Conservation (phyloP, 2,113 vertebrate species). For the Vombatus ursinus region DNA sequence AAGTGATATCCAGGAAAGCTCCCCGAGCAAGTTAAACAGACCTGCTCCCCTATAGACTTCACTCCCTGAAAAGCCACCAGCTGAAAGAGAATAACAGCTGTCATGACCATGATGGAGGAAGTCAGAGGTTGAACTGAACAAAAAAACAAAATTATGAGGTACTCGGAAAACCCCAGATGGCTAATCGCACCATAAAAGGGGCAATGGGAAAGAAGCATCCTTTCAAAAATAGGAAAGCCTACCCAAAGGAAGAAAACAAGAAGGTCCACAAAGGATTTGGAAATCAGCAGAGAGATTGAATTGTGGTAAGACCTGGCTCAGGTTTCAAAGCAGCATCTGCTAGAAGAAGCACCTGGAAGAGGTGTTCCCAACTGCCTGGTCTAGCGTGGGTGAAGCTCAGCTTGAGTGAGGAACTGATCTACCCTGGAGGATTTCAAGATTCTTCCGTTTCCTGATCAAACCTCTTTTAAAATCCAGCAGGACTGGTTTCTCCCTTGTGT, state of each 20-base stretch:
- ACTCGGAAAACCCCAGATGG: background rate
- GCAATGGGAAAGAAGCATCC: background rate
- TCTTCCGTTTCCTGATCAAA: background rate
- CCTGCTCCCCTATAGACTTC: background rate
- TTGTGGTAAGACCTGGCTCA: background rate
- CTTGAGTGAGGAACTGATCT: background rate
- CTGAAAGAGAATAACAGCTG: background rate
- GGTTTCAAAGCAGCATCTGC: background rate
- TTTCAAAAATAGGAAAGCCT: background rate
- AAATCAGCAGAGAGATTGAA: background rate
- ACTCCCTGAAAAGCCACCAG: background rate
- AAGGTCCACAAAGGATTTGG: background rate
- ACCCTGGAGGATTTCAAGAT: background rate
- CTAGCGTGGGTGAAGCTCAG: background rate
- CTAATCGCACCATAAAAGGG: background rate
- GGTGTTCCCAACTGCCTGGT: background rate
- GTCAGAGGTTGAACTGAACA: background rate
- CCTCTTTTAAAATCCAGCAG: background rate
- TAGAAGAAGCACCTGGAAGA: background rate
- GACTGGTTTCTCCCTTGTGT: background rate
- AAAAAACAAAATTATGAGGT: background rate
- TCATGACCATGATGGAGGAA: background rate
- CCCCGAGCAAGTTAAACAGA: background rate
- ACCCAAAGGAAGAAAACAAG: background rate
- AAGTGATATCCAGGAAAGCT: background rate